Conservation (phyloP, 2,113 vertebrate genomes). For the Pavo muticus region DNA sequence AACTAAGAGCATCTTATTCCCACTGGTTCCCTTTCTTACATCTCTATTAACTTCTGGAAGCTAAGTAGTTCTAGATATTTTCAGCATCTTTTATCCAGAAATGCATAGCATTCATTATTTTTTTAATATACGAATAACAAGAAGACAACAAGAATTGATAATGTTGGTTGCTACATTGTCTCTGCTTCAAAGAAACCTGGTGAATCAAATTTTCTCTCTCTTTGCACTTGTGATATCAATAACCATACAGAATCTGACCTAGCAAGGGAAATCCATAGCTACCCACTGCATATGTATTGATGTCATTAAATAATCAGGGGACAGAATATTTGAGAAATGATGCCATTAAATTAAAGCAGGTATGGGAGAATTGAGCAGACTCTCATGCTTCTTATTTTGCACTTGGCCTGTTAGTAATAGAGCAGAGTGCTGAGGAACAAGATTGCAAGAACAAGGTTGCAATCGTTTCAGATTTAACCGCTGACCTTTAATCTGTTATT, state of each 20-base stretch:
- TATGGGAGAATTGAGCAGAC: neutral
- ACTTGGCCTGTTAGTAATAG: neutral
- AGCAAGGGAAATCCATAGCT: slow-evolving; percentile 25
- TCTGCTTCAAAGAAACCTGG: neutral
- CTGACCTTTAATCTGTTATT: slow-evolving; percentile 48
- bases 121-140: neutral
- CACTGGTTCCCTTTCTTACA: neutral
- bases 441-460: slow-evolving; percentile 19
- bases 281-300: neutral
- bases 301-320: neutral
- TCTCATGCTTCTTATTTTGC: neutral
- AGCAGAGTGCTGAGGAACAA: slow-evolving; percentile 9
- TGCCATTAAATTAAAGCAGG: neutral
- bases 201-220: neutral
- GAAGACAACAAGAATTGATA: slow-evolving; percentile 27
- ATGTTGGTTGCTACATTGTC: neutral
- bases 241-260: neutral
- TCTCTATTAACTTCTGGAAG: neutral
- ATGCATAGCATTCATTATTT: neutral
- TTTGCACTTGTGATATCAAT: neutral
- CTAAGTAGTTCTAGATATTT: neutral
- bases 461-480: slow-evolving; percentile 41
- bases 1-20: neutral
- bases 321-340: slow-evolving; percentile 3
- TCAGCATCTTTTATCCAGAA: neutral